Base-by-base conservation (phyloP, 2,113 vertebrate genomes). In the Anhinga anhinga region DNA sequence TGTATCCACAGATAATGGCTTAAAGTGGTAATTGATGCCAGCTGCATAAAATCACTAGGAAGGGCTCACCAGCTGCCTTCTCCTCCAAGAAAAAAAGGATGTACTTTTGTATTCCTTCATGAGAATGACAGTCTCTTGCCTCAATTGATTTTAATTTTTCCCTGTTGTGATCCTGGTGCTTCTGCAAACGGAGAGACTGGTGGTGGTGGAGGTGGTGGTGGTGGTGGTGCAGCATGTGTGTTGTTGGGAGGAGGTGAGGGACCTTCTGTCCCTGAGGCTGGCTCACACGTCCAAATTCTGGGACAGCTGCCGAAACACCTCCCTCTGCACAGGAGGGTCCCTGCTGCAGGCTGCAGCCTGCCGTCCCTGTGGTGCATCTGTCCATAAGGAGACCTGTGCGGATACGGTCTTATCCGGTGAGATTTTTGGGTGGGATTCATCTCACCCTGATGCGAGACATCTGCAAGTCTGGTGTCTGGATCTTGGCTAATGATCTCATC, bases 11-110 rank as follows among this genome's bases (percentile, higher is more conserved):
- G 97, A 90, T 95, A 92, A 91, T 95, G 77, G 83, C 72, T 96
- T 95, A 92, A 93, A 97, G 96, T 97, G 93, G 91, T 98, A 96
- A 97, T 98, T 97, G 97, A 91, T 92, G 94, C 94, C 97, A 96
- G 97, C 97, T 98, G 97, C 96, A 81, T 96, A 94, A 89, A 97
- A 97, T 95, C 94, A 55, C 84, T 44, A 15, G 91, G 87, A 86
- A 81, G 61, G 81, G 67, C 50, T 92, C 65, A 88, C 94, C 97
- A 98, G 95, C 97, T 98, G 97, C 97, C 86, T 94, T 56, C 38
- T 85, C 61, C 58, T 88, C 59, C 83, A 91, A 92, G 90, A 91
- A 95, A 72, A 72, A 92, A 83, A 62, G 66, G 76, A 93, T 67
- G 21, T 86, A 88, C 71, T 90, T 86, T 93, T 92, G 50, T 78